phyloP scores from a whole-genome alignment of 2,113 vertebrate genomes.

The Eleginops maclovinus region DNA sequence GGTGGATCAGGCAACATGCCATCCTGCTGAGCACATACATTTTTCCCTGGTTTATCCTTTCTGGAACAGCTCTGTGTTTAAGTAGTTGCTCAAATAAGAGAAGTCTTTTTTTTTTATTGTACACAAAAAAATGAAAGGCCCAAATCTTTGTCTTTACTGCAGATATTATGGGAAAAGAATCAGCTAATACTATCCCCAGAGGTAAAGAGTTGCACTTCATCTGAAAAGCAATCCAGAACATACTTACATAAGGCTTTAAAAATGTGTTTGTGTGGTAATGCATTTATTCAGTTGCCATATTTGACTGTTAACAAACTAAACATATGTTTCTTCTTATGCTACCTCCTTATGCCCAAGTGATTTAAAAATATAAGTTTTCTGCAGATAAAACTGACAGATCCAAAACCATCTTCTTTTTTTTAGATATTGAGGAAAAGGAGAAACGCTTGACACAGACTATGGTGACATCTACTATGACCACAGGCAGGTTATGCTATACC shows the following conservation, averaged over 20 bases:
- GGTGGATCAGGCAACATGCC: too few species aligned
- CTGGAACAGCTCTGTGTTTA: background rate
- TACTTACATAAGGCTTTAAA: background rate
- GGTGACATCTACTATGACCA: background rate
- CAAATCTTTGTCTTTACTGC: background rate
- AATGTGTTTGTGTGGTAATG: background rate
- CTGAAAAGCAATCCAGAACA: background rate
- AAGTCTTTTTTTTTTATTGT: background rate
- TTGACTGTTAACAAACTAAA: background rate
- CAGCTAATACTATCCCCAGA: background rate
- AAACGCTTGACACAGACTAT: background rate
- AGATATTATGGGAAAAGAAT: constrained; percentile 6
- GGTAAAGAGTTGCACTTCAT: background rate
- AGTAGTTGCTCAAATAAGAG: too few species aligned
- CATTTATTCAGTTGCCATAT: background rate
- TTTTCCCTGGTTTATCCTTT: too few species aligned
- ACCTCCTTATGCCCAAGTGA: background rate
- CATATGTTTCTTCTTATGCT: background rate
- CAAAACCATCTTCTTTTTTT: background rate
- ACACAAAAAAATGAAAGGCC: background rate
- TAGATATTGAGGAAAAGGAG: background rate
- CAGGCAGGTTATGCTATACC: background rate
- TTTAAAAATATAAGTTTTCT: background rate
- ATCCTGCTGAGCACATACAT: too few species aligned
- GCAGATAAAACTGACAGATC: background rate